Conservation (phyloP, 1,140 invertebrate genomes). For the Drosophila ambigua region DNA sequence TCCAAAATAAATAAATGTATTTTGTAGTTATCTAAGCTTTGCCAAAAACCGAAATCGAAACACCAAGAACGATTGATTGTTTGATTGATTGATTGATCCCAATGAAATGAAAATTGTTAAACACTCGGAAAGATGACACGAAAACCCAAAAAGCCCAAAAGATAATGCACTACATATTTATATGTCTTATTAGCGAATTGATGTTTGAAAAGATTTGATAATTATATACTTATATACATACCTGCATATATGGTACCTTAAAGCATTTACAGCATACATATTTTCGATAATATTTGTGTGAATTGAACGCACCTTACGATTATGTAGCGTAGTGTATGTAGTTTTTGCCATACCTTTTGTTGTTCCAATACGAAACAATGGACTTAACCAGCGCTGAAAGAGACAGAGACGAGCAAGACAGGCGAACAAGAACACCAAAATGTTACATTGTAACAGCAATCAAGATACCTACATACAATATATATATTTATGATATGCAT, state of each 20-base stretch:
- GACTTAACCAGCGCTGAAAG: constrained; percentile 4
- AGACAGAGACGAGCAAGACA: not conserved
- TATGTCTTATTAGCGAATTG: constrained; percentile 47
- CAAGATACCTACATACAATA: not conserved
- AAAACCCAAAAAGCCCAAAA: constrained; percentile 14
- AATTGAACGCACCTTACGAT: constrained; percentile 30
- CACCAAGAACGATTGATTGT: constrained; percentile 19
- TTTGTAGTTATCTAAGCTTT: constrained; percentile 60
- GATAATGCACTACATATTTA: constrained; percentile 52
- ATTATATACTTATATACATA: constrained; percentile 38
- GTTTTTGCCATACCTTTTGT: constrained; percentile 4
- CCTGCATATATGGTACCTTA: constrained; percentile 54
- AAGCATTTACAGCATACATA: constrained; percentile 61
- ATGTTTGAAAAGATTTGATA: constrained; percentile 53
- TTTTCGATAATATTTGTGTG: constrained; percentile 37
- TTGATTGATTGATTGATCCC: constrained; percentile 4
- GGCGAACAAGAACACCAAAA: not conserved
- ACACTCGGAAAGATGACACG: not conserved
- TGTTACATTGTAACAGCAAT: constrained; percentile 10
- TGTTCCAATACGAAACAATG: constrained; percentile 10
- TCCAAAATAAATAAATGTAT: constrained; percentile 28
- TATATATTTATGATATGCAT: constrained; percentile 27
- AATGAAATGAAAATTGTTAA: constrained; percentile 52
- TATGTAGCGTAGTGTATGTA: constrained; percentile 53
- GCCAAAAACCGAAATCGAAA: constrained; percentile 29